These are phyloP conservation scores for Agrilus mali DNA, from an alignment of 2,888 invertebrate genomes.

Conservation along the genomic window DNA sequence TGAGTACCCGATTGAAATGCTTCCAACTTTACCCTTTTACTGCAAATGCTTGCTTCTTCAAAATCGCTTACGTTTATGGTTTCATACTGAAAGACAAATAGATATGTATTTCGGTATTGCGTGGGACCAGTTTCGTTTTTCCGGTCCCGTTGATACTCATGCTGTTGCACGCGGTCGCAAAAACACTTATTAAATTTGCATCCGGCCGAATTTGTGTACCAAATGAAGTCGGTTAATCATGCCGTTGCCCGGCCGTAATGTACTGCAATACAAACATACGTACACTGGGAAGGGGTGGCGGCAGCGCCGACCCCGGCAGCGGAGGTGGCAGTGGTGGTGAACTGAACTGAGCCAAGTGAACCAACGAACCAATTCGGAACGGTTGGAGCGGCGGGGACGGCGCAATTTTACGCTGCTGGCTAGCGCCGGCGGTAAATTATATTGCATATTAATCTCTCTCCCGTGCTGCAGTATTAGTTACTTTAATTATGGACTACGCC, in stretches of 20 bases:
- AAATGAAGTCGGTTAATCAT: conserved; percentile 37
- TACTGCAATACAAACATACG: conserved; percentile 27
- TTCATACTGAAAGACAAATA: too few relatives aligned
- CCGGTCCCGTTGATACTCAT: conserved; percentile 6
- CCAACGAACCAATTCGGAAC: not conserved
- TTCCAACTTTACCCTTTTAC: too few relatives aligned
- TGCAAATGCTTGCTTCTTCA: too few relatives aligned
- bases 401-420: conserved; percentile 31
- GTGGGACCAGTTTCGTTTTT: not conserved
- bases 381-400: conserved; percentile 4
- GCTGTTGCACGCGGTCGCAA: conserved; percentile 24
- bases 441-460: conserved; percentile 37
- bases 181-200: conserved; percentile 36
- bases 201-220: conserved; percentile 35
- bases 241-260: conserved; percentile 23
- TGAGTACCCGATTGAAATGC: too few relatives aligned
- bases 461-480: conserved; percentile 35
- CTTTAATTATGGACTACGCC: conserved; percentile 34
- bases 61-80: too few relatives aligned
- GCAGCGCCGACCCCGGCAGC: conserved; percentile 2
- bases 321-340: conserved; percentile 1
- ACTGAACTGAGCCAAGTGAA: conserved; percentile 1
- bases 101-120: too few relatives aligned
- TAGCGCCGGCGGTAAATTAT: conserved; percentile 32
- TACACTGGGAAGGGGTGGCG: too few relatives aligned